phyloP scores from a whole-genome alignment of 1,140 invertebrate species.

The Euglossa dilemma region DNA sequence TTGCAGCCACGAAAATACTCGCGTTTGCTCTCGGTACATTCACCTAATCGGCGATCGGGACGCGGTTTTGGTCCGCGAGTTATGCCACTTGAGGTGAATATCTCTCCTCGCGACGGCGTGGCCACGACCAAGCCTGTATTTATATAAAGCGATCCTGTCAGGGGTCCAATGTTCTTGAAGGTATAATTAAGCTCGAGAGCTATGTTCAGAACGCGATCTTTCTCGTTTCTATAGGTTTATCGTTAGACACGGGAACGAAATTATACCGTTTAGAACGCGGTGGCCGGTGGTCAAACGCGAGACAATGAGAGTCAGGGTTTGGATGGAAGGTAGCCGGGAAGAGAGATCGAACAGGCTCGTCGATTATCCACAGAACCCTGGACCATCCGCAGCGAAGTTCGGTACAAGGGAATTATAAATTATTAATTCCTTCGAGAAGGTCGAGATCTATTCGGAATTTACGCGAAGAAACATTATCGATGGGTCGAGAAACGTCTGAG shows the following conservation, averaged over 20 bases:
- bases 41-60: not conserved
- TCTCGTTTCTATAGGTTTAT: not conserved
- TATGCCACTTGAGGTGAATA: constrained; percentile 63
- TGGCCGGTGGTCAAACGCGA: not conserved
- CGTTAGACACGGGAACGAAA: not conserved
- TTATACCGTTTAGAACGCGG: not conserved
- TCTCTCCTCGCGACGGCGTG: constrained; percentile 56
- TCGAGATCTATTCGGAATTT: too few relatives aligned
- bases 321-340: too few relatives aligned
- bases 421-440: too few relatives aligned
- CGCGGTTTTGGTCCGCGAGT: constrained; percentile 3
- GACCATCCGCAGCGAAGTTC: too few relatives aligned
- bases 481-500: too few relatives aligned
- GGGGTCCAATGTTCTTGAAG: constrained; percentile 37
- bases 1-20: too few relatives aligned
- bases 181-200: constrained; percentile 42
- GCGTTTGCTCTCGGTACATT: not conserved
- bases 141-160: constrained; percentile 53
- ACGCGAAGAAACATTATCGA: too few relatives aligned
- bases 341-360: too few relatives aligned
- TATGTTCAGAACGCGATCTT: not conserved
- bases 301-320: not conserved
- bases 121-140: constrained; percentile 21
- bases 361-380: too few relatives aligned
- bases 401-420: too few relatives aligned